A percentile compares a stretch with the other conserved stretches of the same genome.
These are phyloP conservation scores for Prorops nasuta DNA, from an alignment of 1,140 invertebrate genomes.

Conservation along the genomic window DNA sequence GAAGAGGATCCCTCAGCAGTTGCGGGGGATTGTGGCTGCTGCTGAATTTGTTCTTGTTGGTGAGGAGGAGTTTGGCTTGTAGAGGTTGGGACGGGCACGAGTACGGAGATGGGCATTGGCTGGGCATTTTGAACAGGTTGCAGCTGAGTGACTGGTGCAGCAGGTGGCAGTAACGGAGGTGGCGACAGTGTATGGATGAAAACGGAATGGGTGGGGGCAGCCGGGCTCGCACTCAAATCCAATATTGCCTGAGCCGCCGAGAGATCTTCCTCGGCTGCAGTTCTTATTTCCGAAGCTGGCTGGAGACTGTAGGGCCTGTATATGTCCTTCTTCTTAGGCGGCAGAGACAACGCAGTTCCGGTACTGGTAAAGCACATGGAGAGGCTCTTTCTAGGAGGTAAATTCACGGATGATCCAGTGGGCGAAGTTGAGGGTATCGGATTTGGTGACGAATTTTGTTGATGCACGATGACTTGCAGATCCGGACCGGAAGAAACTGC, in stretches of 20 bases:
- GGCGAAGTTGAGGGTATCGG: slow-evolving; percentile 45
- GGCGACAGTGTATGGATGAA: slow-evolving; percentile 54
- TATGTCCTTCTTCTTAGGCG: slow-evolving; percentile 86
- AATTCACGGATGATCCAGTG: slow-evolving; percentile 38
- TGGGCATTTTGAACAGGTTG: slow-evolving; percentile 20
- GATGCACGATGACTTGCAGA: slow-evolving; percentile 24
- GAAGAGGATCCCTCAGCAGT: slow-evolving; percentile 29
- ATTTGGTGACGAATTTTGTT: slow-evolving; percentile 36
- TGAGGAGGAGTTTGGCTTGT: slow-evolving; percentile 37
- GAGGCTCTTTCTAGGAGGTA: slow-evolving; percentile 65
- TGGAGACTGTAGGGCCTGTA: slow-evolving; percentile 82
- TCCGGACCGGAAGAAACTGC: slow-evolving; percentile 15
- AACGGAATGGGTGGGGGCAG: slow-evolving; percentile 58
- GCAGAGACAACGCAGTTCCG: slow-evolving; percentile 74
- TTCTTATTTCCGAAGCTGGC: slow-evolving; percentile 62
- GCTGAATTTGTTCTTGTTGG: slow-evolving; percentile 28
- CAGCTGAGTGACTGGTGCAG: background rate
- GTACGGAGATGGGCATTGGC: slow-evolving; percentile 43
- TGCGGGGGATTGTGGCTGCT: slow-evolving; percentile 36
- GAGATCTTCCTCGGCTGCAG: slow-evolving; percentile 73
- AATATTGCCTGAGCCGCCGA: slow-evolving; percentile 84
- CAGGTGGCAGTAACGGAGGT: slow-evolving; percentile 54
- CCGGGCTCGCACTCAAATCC: slow-evolving; percentile 80
- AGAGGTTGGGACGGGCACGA: slow-evolving; percentile 39
- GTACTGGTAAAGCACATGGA: slow-evolving; percentile 82